Evolutionary conservation across 2,888 invertebrate genomes (phyloP), one percentile per base, ranked within the genome.

Genomic region (Cancer borealis): DNA sequence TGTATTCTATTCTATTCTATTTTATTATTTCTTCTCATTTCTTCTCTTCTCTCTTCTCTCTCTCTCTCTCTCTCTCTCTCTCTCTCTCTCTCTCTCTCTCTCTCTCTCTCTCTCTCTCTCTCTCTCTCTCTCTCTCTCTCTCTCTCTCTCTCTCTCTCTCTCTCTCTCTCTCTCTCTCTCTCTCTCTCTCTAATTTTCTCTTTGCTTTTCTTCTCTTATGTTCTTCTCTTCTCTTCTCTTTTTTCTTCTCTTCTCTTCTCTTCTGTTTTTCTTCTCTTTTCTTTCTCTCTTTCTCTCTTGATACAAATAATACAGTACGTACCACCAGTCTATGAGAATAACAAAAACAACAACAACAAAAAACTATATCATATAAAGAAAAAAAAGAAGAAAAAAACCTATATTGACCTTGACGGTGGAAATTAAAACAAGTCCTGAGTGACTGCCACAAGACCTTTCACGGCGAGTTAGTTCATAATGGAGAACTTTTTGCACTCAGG

Each of bases 121-220:
- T 60, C 17, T 60, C 17, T 17, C 17, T 60, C 60, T 10, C 17
- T 60, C 10, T 60, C 17, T 60, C 17, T 60, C 10, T 17, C 17
- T 60, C 17, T 60, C 17, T 60, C 60, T 60, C 60, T 60, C 60
- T 60, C 60, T 60, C 60, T 60, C 60, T 60, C 60, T 60, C 60
- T 60, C 60, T 60, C 60, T 60, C 60, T 60, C 60, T 60, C 60
- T 60, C 60, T 60, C 60, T 60, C 60, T 60, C 60, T 60, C 60
- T 60, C 60, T 60, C 60, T 60, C 60, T 60, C 60, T 60, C 60
- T 60, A n/a, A n/a, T n/a, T n/a, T 49, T 8, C 10, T 49, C 5
- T 8, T 54, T 12, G 1, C 3, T 54, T 54, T 3, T 14, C 39
- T 39, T 39, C 39, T 39, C 39, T 39, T 39, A 5, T 49, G 6